Percentiles rank a stretch among this genome's conserved stretches.
Conservation (phyloP, 1,140 invertebrate species). For the Chironomus tepperi region DNA sequence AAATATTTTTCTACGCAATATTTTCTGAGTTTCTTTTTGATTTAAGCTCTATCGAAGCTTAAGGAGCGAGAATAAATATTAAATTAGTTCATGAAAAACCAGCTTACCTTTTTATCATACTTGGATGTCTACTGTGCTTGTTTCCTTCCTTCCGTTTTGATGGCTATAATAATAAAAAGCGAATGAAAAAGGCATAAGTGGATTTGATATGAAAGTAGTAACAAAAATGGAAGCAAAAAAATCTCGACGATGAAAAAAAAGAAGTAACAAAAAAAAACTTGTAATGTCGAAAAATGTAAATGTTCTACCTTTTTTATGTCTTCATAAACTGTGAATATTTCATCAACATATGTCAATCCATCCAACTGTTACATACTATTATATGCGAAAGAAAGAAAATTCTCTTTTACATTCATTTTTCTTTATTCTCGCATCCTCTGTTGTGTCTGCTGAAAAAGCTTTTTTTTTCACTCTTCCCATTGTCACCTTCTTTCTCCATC, state of each 20-base stretch:
- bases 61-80: not conserved
- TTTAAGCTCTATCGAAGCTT: not conserved
- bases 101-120: no score
- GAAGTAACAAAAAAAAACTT: no score
- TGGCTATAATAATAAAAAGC: not conserved
- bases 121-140: not conserved
- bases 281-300: conserved; percentile 1
- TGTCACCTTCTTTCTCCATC: not conserved
- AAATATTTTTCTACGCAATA: not conserved
- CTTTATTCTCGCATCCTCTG: not conserved
- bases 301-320: conserved; percentile 22
- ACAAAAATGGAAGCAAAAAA: not conserved
- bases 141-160: not conserved
- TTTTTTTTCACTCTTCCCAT: not conserved
- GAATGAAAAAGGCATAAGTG: conserved; percentile 2
- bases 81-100: not conserved
- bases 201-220: not conserved
- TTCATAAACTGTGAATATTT: conserved; percentile 24
- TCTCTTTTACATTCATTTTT: not conserved
- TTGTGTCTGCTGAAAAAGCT: not conserved
- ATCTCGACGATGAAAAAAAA: not conserved
- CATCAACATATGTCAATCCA: conserved; percentile 21
- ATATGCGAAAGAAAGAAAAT: not conserved
- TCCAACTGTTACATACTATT: conserved; percentile 11
- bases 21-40: not conserved